Evolutionary conservation across 2,797 vertebrate species (phyloP).

Genomic region (Molossus molossus): DNA sequence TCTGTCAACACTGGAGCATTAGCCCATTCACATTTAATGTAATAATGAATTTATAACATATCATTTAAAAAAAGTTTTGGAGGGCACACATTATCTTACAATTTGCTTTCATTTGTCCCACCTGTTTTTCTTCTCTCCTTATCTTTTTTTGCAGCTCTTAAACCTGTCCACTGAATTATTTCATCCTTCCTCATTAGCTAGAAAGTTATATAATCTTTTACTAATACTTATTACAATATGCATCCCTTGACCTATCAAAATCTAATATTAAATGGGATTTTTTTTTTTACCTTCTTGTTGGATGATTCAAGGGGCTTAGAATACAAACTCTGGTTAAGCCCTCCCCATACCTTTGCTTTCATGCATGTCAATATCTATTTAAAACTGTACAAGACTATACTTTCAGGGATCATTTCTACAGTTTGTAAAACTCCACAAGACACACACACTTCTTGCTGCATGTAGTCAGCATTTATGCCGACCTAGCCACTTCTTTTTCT

Average conservation of each 20-base stretch:
- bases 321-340: background rate
- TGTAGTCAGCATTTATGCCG: background rate
- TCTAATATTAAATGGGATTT: background rate
- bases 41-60: background rate
- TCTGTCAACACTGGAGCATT: background rate
- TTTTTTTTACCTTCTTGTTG: background rate
- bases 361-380: background rate
- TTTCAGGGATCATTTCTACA: too few relatives aligned
- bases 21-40: slow-evolving; percentile 51
- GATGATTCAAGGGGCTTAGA: background rate
- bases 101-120: background rate
- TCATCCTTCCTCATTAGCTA: background rate
- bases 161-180: slow-evolving; percentile 7
- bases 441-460: background rate
- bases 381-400: background rate
- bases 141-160: background rate
- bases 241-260: background rate
- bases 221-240: background rate
- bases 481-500: too few relatives aligned
- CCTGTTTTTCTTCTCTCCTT: background rate
- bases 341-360: background rate
- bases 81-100: background rate
- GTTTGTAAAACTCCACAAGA: background rate
- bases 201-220: background rate
- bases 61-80: background rate